These are phyloP conservation scores for Tapirus terrestris DNA, from an alignment of 2,113 vertebrate species.

Conservation along the genomic window DNA sequence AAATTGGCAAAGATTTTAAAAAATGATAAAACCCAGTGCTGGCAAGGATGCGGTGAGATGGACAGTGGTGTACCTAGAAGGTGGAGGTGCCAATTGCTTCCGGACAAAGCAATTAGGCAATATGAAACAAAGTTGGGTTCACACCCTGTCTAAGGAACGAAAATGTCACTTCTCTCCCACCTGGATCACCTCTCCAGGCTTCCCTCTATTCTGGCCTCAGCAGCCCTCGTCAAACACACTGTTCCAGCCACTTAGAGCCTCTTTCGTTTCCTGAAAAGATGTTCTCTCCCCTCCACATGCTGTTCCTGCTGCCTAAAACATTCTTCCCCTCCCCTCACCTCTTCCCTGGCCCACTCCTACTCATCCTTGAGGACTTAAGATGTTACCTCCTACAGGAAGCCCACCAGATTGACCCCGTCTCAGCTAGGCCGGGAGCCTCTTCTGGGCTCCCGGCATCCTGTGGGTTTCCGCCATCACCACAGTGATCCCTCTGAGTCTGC, in stretches of 20 bases:
- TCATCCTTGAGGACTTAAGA: background rate
- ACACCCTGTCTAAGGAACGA: background rate
- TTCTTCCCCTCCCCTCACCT: background rate
- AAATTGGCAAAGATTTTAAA: conserved; percentile 27
- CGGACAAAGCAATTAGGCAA: background rate
- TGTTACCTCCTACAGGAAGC: background rate
- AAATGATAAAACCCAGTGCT: background rate
- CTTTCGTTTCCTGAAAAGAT: background rate
- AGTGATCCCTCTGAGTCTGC: background rate
- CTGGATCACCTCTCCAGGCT: background rate
- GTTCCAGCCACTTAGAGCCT: background rate
- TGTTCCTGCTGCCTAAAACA: background rate
- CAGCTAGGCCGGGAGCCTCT: background rate
- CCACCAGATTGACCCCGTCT: background rate
- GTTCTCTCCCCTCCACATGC: background rate
- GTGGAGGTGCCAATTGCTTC: background rate
- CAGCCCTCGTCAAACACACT: background rate
- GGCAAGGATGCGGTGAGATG: conserved; percentile 28
- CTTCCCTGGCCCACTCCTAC: background rate
- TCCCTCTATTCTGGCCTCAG: background rate
- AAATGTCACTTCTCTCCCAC: background rate
- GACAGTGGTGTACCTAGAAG: background rate
- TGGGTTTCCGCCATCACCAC: background rate
- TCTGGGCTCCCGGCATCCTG: background rate
- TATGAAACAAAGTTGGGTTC: background rate